Evolutionary conservation across 1,140 invertebrate genomes (phyloP), one percentile per base, ranked within the genome.

Genomic region (Linepithema humile): DNA sequence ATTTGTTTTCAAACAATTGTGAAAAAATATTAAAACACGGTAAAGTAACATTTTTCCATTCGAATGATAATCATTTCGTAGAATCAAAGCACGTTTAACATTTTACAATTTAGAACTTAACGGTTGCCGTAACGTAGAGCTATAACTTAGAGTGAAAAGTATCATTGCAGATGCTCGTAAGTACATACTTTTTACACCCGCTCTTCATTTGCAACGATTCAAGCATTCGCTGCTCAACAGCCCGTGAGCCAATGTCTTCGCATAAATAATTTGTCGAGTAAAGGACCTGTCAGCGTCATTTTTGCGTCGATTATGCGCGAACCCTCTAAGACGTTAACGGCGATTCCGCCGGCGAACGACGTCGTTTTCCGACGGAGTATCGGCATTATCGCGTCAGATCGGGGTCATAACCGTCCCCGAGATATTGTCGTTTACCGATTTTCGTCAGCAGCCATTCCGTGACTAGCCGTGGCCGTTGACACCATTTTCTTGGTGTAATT

Each of bases 401-500:
- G 43, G 3, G 62, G 84, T 72, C 83, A 82, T 89, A 89, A 89
- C 87, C 88, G 72, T 89, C 83, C n/a, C 32, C 4, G 26, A 23
- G 50, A 50, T 83, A 73, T 86, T 43, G 80, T 86, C 78, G 85
- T 32, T 78, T 86, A 82, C 80, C 75, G 87, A 89, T 89, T 89
- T 89, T 86, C 85, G 85, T 86, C 82, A 55, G 65, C 84, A 45
- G 69, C 70, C 32, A 78, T 74, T 82, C 15, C 45, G 17, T n/a
- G 29, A 48, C 78, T 20, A 50, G 55, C 50, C 29, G 17, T 35
- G 60, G 83, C 83, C 40, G 77, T 86, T 88, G 85, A 72, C 87
- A 50, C 75, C 83, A 89, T 89, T 89, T 89, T 86, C 88, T 89
- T 89, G 29, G 50, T 78, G 75, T 85, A 89, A 89, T 89, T 89